These are phyloP conservation scores for Ciconia stormi DNA, from an alignment of 2,113 vertebrate genomes.

Conservation along the genomic window DNA sequence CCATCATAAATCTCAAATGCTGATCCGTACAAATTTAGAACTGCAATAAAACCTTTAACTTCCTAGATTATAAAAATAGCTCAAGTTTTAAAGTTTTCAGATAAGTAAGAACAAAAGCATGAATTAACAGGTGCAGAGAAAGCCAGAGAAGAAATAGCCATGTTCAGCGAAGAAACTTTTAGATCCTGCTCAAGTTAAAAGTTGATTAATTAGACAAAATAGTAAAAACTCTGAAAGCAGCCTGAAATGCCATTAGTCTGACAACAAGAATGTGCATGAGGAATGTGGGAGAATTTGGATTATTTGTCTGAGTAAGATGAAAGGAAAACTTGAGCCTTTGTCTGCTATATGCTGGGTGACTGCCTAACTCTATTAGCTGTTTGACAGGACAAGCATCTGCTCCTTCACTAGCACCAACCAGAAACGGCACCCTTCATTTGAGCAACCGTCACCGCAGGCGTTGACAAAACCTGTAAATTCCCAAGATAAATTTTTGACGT, in stretches of 20 bases:
- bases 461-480: background rate
- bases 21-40: background rate
- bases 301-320: background rate
- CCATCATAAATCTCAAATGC: background rate
- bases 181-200: background rate
- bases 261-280: background rate
- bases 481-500: background rate
- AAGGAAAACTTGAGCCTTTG: background rate
- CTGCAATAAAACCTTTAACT: background rate
- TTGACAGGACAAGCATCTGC: background rate
- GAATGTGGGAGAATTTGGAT: background rate
- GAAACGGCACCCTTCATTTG: background rate
- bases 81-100: background rate
- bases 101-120: background rate
- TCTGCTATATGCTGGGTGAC: background rate
- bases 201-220: background rate
- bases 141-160: background rate
- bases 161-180: background rate
- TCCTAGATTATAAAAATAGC: background rate
- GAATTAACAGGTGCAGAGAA: background rate
- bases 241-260: background rate
- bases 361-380: background rate
- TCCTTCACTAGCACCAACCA: background rate
- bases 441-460: background rate
- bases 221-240: background rate